Percentiles rank a stretch among this genome's conserved stretches.
These are phyloP conservation scores for Pollicipes pollicipes DNA, from an alignment of 1,140 invertebrate species.

Conservation along the genomic window DNA sequence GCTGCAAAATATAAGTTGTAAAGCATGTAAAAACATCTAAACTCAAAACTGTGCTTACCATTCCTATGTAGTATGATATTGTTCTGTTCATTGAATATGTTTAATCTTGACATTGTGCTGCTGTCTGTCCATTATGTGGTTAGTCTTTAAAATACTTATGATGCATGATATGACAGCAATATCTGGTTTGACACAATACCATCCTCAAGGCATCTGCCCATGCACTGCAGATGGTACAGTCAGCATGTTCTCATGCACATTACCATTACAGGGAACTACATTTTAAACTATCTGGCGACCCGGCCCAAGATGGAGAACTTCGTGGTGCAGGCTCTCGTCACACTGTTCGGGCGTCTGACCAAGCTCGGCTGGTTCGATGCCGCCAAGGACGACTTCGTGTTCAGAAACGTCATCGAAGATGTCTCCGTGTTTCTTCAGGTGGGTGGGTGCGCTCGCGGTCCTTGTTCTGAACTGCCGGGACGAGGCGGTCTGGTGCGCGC, in stretches of 20 bases:
- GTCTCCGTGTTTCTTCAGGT: conserved; percentile 88
- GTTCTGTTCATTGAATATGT: too few relatives aligned
- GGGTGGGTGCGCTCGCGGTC: too few relatives aligned
- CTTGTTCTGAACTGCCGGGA: too few relatives aligned
- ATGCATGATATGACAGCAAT: conserved; percentile 2
- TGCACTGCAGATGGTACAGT: conserved; percentile 12
- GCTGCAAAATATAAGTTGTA: too few relatives aligned
- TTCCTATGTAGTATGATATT: too few relatives aligned
- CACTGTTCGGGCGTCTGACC: conserved; percentile 81
- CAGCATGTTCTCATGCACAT: too few relatives aligned
- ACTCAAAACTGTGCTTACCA: too few relatives aligned
- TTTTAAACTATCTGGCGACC: conserved; percentile 86
- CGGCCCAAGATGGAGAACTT: conserved; percentile 77
- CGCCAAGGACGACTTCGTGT: conserved; percentile 78
- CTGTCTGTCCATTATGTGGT: too few relatives aligned
- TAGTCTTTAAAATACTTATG: neutral
- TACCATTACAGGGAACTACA: conserved; percentile 59
- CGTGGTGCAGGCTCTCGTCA: conserved; percentile 79
- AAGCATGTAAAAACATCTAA: too few relatives aligned
- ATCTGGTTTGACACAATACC: conserved; percentile 13
- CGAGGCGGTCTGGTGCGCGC: too few relatives aligned
- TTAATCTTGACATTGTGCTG: too few relatives aligned
- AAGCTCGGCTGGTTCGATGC: conserved; percentile 92
- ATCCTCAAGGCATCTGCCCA: conserved; percentile 12
- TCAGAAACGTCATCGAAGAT: conserved; percentile 82